These are phyloP conservation scores for Bergia puertoricense DNA, from an alignment of 92 coral and sea anemone species.

Conservation along the genomic window DNA sequence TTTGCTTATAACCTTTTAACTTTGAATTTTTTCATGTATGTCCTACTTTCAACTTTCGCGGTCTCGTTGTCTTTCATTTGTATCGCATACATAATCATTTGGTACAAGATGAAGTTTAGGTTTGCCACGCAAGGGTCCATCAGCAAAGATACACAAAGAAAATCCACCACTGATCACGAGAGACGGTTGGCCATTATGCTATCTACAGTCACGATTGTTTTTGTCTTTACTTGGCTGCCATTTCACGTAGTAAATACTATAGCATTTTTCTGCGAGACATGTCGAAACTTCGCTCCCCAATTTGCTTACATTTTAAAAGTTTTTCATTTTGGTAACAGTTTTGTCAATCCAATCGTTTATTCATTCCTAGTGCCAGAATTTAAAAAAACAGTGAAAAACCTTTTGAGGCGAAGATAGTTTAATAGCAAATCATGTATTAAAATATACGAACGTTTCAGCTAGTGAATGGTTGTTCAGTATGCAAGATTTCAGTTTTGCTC, in stretches of 20 bases:
- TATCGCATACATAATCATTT: slow-evolving; percentile 71
- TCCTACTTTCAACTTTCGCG: slow-evolving; percentile 64
- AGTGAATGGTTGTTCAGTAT: no score
- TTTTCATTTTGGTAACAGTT: slow-evolving; percentile 75
- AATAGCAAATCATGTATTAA: no score
- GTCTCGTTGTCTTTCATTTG: slow-evolving; percentile 70
- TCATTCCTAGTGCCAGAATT: slow-evolving; percentile 88
- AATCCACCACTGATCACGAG: slow-evolving; percentile 71
- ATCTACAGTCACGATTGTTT: slow-evolving; percentile 69
- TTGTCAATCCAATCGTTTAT: slow-evolving; percentile 81
- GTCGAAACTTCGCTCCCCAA: slow-evolving; percentile 64
- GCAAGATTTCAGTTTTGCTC: no score
- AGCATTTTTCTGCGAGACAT: slow-evolving; percentile 68
- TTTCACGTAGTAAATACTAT: slow-evolving; percentile 76
- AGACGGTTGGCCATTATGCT: slow-evolving; percentile 76
- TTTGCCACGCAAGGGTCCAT: slow-evolving; percentile 62
- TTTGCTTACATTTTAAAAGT: slow-evolving; percentile 65
- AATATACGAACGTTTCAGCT: no score
- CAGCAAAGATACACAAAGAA: slow-evolving; percentile 56
- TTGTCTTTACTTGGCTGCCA: slow-evolving; percentile 81
- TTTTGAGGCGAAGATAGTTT: slow-evolving; percentile 33
- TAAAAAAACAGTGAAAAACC: slow-evolving; percentile 55
- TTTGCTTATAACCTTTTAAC: slow-evolving; percentile 54
- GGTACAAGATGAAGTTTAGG: slow-evolving; percentile 80
- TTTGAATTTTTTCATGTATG: slow-evolving; percentile 70